Evolutionary conservation across 1,140 invertebrate species (phyloP).

Genomic region (Drosophila littoralis): DNA sequence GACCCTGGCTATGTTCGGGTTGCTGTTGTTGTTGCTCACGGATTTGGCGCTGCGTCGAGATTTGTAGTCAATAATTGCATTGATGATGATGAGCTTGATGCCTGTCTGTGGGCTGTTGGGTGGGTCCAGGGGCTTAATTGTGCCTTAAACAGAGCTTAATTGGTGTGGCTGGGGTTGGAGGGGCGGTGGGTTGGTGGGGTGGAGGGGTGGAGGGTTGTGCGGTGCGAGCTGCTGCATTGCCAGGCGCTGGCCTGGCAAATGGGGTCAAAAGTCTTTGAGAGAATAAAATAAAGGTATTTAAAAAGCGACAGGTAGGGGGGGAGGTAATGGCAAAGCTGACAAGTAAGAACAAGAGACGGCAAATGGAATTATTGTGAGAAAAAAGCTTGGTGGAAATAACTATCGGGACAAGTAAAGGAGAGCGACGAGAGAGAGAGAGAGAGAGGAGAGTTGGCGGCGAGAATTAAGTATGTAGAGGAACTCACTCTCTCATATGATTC

Average conservation of each 20-base stretch:
- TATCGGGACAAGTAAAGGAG: neutral
- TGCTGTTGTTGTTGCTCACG: conserved; percentile 24
- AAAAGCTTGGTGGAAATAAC: conserved; percentile 1
- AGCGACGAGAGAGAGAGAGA: neutral
- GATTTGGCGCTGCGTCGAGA: conserved; percentile 66
- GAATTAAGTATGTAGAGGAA: neutral
- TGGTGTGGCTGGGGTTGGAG: conserved; percentile 22
- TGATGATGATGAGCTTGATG: conserved; percentile 67
- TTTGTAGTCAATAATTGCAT: conserved; percentile 82
- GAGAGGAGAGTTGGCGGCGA: neutral
- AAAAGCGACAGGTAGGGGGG: neutral
- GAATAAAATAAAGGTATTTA: conserved; percentile 24
- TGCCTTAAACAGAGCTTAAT: conserved; percentile 79
- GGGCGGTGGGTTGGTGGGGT: no score
- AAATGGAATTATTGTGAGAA: conserved; percentile 5
- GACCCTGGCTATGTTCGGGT: conserved; percentile 16
- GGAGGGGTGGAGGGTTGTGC: neutral
- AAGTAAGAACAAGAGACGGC: neutral
- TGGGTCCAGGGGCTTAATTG: conserved; percentile 57
- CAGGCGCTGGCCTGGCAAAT: conserved; percentile 12
- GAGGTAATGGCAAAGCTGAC: neutral
- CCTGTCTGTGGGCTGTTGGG: neutral
- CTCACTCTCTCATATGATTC: conserved; percentile 11
- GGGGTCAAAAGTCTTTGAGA: conserved; percentile 21
- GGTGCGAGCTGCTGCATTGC: conserved; percentile 1